A percentile compares a stretch with the other conserved stretches of the same genome.
Evolutionary conservation across 2,797 vertebrate genomes (phyloP).

Genomic region (Momotus momota): DNA sequence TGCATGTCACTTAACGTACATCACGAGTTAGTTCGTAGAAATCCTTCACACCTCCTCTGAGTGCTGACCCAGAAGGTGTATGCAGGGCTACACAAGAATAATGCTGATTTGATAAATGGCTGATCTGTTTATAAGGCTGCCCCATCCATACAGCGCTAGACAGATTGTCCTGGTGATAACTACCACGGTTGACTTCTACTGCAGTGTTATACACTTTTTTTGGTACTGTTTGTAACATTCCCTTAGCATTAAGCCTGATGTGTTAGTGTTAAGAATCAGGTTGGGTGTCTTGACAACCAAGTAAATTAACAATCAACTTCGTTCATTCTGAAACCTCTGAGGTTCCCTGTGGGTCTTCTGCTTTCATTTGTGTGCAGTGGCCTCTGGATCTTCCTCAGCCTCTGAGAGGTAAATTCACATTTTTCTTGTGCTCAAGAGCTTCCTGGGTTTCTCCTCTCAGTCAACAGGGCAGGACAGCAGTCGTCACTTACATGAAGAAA

Average conservation of each 20-base stretch:
- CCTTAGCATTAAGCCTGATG: not conserved
- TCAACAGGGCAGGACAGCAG: not conserved
- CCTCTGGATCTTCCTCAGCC: not conserved
- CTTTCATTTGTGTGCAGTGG: not conserved
- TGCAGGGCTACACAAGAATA: not conserved
- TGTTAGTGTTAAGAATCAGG: not conserved
- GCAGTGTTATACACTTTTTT: not conserved
- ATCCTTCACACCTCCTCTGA: not conserved
- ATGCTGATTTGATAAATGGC: not conserved
- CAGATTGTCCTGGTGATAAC: not conserved
- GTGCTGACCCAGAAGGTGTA: not conserved
- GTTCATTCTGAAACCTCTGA: not conserved
- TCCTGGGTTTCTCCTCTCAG: not conserved
- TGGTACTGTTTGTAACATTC: not conserved
- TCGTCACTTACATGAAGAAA: not conserved
- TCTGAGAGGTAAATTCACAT: not conserved
- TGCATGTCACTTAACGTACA: not conserved
- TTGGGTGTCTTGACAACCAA: not conserved
- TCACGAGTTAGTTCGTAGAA: not conserved
- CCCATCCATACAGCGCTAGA: not conserved
- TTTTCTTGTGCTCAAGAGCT: not conserved
- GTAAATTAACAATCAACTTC: not conserved
- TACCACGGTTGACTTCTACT: not conserved
- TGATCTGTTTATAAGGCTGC: not conserved
- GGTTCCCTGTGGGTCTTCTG: not conserved